These are phyloP conservation scores for Aleiodes testaceus DNA, from an alignment of 2,888 invertebrate genomes.

Conservation along the genomic window DNA sequence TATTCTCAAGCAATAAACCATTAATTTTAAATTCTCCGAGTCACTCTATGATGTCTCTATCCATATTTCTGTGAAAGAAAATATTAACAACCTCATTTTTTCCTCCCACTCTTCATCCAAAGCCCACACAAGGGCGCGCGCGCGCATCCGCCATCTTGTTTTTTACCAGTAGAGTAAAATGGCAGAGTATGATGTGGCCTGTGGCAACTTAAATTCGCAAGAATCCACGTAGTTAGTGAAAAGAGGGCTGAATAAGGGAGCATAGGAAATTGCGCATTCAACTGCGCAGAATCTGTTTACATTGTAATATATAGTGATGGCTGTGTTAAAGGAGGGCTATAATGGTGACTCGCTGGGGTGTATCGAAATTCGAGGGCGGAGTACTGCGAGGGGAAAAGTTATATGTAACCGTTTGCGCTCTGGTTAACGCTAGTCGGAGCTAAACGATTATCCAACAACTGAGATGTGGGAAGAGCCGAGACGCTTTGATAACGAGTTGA, in stretches of 20 bases:
- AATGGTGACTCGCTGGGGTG: constrained; percentile 32
- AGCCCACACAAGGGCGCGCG: background rate
- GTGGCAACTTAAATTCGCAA: constrained; percentile 41
- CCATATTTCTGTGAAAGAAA: background rate
- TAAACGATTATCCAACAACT: constrained; percentile 23
- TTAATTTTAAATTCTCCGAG: too few relatives aligned
- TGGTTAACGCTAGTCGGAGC: constrained; percentile 24
- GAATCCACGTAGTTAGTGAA: constrained; percentile 34
- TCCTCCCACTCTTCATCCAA: constrained; percentile 41
- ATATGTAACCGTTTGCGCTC: constrained; percentile 6
- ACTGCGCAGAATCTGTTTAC: constrained; percentile 41
- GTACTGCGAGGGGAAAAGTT: background rate
- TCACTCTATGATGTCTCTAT: constrained; percentile 17
- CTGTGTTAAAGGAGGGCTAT: constrained; percentile 19
- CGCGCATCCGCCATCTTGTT: constrained; percentile 62
- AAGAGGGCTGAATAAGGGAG: constrained; percentile 24
- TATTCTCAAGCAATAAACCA: too few relatives aligned
- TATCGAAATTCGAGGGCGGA: constrained; percentile 39
- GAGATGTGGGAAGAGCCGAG: background rate
- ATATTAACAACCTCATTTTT: constrained; percentile 24
- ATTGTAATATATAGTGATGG: constrained; percentile 16
- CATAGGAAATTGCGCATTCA: constrained; percentile 37
- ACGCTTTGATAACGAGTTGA: constrained; percentile 25
- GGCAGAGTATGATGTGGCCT: constrained; percentile 44
- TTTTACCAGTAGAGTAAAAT: constrained; percentile 53